Evolutionary conservation across 1,140 invertebrate genomes (phyloP).

Genomic region (Drosophila novamexicana): DNA sequence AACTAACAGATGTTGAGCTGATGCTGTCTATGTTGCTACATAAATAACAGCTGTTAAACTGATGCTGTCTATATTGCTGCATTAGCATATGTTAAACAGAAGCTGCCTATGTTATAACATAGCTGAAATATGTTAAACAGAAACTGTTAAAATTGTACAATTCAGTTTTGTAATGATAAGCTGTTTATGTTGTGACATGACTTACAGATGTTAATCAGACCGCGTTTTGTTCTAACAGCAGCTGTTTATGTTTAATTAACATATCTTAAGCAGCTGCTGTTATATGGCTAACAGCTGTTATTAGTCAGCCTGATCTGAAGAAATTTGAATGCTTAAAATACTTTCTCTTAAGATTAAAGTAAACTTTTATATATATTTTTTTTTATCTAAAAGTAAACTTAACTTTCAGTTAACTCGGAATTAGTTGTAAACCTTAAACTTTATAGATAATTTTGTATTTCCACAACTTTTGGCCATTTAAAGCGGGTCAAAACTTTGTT

Average conservation of each 20-base stretch:
- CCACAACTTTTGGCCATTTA: neutral
- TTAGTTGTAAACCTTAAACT: neutral
- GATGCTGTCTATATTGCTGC: neutral
- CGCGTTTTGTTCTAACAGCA: too few relatives aligned
- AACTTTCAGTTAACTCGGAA: neutral
- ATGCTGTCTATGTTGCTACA: neutral
- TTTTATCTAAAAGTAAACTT: too few relatives aligned
- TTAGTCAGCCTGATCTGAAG: too few relatives aligned
- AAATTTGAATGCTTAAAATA: neutral
- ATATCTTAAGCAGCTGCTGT: neutral
- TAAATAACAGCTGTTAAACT: neutral
- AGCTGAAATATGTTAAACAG: neutral
- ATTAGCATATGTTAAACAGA: neutral
- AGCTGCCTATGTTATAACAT: neutral
- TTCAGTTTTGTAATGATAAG: too few relatives aligned
- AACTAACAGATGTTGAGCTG: neutral
- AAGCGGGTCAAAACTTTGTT: conserved; percentile 1
- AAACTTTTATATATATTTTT: too few relatives aligned
- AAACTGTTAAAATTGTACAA: neutral
- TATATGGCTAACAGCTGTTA: neutral
- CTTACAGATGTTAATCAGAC: neutral
- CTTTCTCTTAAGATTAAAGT: too few relatives aligned
- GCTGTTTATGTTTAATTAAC: neutral
- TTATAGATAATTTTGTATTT: conserved; percentile 2
- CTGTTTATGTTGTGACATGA: neutral